phyloP scores from a whole-genome alignment of 2,888 invertebrate genomes.

The Elmis aenea region DNA sequence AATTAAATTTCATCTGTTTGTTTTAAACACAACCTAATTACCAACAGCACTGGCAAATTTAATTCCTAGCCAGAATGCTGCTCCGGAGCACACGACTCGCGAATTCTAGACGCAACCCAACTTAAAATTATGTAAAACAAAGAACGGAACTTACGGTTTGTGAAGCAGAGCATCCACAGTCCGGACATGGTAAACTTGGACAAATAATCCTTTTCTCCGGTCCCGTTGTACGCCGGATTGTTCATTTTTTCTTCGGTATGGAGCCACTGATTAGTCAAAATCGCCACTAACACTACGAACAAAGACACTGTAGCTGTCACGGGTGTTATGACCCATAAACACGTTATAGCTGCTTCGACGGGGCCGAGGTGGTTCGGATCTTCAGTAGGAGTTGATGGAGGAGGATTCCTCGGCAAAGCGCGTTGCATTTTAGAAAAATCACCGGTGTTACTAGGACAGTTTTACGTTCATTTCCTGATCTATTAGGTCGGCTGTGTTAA shows the following conservation, averaged over 20 bases:
- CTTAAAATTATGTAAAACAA: constrained; percentile 3
- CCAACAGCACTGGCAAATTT: too few species aligned
- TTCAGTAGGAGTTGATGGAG: constrained; percentile 29
- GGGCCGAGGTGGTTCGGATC: constrained; percentile 31
- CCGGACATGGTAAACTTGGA: constrained; percentile 76
- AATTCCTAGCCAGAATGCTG: too few species aligned
- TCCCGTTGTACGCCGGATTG: constrained; percentile 71
- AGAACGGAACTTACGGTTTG: constrained; percentile 62
- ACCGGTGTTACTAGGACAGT: too few species aligned
- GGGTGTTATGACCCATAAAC: constrained; percentile 59
- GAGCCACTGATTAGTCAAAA: constrained; percentile 79
- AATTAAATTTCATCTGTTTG: too few species aligned
- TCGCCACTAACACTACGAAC: constrained; percentile 66
- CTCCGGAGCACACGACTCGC: too few species aligned
- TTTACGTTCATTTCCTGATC: too few species aligned
- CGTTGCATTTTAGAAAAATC: constrained; percentile 40
- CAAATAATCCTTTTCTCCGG: constrained; percentile 64
- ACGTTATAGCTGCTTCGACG: constrained; percentile 57
- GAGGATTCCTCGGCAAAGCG: constrained; percentile 31
- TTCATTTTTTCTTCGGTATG: constrained; percentile 82
- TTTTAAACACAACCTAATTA: too few species aligned
- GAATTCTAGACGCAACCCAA: too few species aligned
- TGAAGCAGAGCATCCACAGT: constrained; percentile 74
- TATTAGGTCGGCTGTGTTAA: too few species aligned
- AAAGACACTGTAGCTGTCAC: constrained; percentile 67